A percentile compares a stretch with the other conserved stretches of the same genome.
phyloP scores from a whole-genome alignment of 2,888 invertebrate genomes.

The Synanthedon formicaeformis region DNA sequence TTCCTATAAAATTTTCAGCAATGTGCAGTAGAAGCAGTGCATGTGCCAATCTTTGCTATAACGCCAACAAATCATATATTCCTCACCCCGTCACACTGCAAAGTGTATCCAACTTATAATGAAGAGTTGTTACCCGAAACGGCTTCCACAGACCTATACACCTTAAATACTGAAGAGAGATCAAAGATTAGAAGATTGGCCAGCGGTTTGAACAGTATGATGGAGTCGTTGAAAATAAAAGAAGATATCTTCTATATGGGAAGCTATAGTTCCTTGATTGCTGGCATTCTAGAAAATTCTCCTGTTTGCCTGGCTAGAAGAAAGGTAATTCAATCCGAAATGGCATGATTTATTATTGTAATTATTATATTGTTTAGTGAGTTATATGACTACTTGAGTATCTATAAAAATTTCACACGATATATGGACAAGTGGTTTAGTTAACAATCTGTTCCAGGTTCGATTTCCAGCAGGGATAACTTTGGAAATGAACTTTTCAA shows the following conservation, averaged over 20 bases:
- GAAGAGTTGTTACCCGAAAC: slow-evolving; percentile 36
- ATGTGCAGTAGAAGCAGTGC: slow-evolving; percentile 70
- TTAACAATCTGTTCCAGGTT: background rate
- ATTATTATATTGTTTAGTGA: background rate
- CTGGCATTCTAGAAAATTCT: slow-evolving; percentile 70
- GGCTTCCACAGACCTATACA: slow-evolving; percentile 40
- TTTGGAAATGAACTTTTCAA: too few species aligned
- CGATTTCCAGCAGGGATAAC: too few species aligned
- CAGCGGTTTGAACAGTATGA: slow-evolving; percentile 61
- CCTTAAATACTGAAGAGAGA: slow-evolving; percentile 43
- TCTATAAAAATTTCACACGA: background rate
- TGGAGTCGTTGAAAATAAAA: slow-evolving; percentile 70
- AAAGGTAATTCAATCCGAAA: slow-evolving; percentile 45
- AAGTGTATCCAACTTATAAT: slow-evolving; percentile 67
- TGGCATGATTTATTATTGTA: background rate
- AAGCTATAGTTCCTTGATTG: slow-evolving; percentile 71
- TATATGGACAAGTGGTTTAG: background rate
- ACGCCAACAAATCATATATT: slow-evolving; percentile 71
- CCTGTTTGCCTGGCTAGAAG: slow-evolving; percentile 63
- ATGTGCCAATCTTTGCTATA: slow-evolving; percentile 72
- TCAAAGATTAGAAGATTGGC: slow-evolving; percentile 54
- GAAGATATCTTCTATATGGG: slow-evolving; percentile 78
- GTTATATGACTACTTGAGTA: background rate
- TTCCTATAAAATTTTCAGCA: slow-evolving; percentile 52
- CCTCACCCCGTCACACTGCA: slow-evolving; percentile 71